Evolutionary conservation across 2,113 vertebrate species (phyloP).

Genomic region (Prionailurus viverrinus): DNA sequence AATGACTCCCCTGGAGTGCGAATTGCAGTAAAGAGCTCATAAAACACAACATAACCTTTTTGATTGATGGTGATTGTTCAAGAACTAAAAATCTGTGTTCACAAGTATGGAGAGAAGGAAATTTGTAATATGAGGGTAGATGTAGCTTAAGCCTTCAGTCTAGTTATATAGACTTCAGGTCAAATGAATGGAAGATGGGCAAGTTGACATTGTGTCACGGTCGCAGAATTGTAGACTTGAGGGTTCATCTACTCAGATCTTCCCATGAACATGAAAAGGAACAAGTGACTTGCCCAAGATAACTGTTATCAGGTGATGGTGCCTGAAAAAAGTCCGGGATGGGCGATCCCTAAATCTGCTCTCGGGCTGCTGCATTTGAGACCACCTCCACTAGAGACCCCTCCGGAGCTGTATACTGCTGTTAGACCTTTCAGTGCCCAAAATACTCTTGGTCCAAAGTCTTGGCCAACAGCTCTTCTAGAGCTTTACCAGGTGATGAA

Average conservation of each 20-base stretch:
- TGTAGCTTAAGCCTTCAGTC: background rate
- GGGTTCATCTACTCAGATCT: background rate
- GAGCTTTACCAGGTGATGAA: background rate
- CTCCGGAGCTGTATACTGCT: background rate
- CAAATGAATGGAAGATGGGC: background rate
- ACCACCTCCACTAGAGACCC: background rate
- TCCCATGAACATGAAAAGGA: background rate
- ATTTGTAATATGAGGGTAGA: background rate
- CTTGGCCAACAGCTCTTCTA: background rate
- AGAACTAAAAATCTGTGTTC: background rate
- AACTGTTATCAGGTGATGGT: background rate
- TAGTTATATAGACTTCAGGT: background rate
- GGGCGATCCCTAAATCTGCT: background rate
- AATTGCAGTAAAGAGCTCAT: background rate
- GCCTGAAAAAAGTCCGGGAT: background rate
- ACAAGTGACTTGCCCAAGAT: background rate
- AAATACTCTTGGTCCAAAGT: background rate
- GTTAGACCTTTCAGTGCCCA: background rate
- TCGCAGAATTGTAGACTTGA: background rate
- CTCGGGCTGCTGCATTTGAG: background rate
- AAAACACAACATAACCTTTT: background rate
- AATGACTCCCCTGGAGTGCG: background rate
- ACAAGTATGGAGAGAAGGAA: background rate
- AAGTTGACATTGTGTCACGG: background rate
- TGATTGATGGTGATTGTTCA: constrained; percentile 1